Evolutionary conservation across 2,113 vertebrate genomes (phyloP).

Genomic region (Elephantulus edwardii): DNA sequence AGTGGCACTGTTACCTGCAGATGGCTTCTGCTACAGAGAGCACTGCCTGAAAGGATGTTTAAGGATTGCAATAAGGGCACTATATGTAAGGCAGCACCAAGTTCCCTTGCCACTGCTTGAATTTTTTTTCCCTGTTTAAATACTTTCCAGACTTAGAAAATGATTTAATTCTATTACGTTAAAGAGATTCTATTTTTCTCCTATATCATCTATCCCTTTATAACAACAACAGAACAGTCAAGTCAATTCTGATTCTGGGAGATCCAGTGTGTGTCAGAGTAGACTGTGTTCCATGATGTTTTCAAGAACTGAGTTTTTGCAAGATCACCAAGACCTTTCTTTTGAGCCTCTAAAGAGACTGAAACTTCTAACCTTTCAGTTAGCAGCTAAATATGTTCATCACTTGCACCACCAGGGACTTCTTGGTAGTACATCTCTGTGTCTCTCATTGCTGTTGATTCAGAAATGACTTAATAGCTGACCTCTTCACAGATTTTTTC

Average conservation of each 20-base stretch:
- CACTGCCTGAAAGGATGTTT: not conserved
- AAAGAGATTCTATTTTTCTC: not conserved
- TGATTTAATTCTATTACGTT: not conserved
- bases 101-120: not conserved
- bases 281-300: not conserved
- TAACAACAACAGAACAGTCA: not conserved
- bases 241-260: not conserved
- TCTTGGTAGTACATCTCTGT: not conserved
- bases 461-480: too few species aligned
- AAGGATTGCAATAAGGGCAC: not conserved
- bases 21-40: conserved; percentile 35
- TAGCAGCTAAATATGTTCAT: not conserved
- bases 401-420: not conserved
- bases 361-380: not conserved
- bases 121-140: not conserved
- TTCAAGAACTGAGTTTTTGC: not conserved
- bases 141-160: not conserved
- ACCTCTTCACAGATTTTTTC: too few species aligned
- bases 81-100: conserved; percentile 10
- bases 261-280: not conserved
- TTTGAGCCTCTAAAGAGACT: not conserved
- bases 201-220: not conserved
- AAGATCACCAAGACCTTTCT: not conserved
- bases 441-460: too few species aligned
- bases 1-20: conserved; percentile 34